phyloP scores from a whole-genome alignment of 1,140 invertebrate species.

The Drosophila nebulosa region DNA sequence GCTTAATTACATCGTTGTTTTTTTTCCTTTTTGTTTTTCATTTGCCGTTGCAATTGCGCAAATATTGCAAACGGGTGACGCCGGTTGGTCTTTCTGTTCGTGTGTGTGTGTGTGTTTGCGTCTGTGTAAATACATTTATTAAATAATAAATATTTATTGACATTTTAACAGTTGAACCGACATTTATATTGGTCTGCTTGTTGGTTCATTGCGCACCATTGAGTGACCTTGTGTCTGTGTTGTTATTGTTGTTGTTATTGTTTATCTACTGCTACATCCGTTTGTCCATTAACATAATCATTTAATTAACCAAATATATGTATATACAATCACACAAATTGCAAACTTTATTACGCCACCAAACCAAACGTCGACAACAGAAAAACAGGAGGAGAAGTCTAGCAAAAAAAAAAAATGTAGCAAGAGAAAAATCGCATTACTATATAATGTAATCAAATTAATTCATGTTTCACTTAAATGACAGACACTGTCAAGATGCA shows the following conservation, averaged over 20 bases:
- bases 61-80: slow-evolving; percentile 32
- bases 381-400: too few relatives aligned
- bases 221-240: slow-evolving; percentile 20
- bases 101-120: slow-evolving; percentile 22
- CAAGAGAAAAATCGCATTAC: background rate
- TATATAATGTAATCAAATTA: slow-evolving; percentile 50
- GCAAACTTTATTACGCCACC: slow-evolving; percentile 48
- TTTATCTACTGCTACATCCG: slow-evolving; percentile 68
- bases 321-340: slow-evolving; percentile 42
- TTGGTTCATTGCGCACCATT: slow-evolving; percentile 67
- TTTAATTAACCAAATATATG: slow-evolving; percentile 74
- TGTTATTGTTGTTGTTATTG: slow-evolving; percentile 25
- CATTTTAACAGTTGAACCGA: slow-evolving; percentile 75
- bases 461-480: slow-evolving; percentile 74
- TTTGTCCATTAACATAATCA: slow-evolving; percentile 78
- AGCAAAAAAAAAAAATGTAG: too few relatives aligned
- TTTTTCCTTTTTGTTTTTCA: slow-evolving; percentile 16
- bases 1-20: slow-evolving; percentile 61
- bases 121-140: slow-evolving; percentile 38
- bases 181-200: slow-evolving; percentile 66
- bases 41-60: slow-evolving; percentile 9
- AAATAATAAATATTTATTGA: slow-evolving; percentile 77
- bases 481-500: slow-evolving; percentile 76
- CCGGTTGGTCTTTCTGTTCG: background rate
- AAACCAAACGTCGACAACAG: background rate